These are phyloP conservation scores for Promerops cafer DNA, from an alignment of 2,113 vertebrate species.

Conservation along the genomic window DNA sequence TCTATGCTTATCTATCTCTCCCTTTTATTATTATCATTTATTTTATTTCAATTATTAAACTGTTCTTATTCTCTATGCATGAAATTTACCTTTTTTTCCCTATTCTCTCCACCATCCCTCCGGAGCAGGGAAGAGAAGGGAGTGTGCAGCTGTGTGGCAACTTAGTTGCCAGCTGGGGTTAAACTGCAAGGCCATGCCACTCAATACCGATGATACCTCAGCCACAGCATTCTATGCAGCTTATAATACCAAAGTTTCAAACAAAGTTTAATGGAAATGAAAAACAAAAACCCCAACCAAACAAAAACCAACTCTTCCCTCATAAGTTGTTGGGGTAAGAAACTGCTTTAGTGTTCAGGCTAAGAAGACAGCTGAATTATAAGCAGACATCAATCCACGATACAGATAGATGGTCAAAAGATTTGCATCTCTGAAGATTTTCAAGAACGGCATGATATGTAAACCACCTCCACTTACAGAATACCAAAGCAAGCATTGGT, in stretches of 20 bases:
- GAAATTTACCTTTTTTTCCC: neutral
- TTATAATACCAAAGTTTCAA: neutral
- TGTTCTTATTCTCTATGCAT: neutral
- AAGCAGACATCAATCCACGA: neutral
- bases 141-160: neutral
- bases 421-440: neutral
- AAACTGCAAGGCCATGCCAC: neutral
- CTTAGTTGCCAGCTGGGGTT: neutral
- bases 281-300: neutral
- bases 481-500: neutral
- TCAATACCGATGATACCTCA: neutral
- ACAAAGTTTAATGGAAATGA: neutral
- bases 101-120: neutral
- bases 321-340: neutral
- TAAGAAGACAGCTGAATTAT: neutral
- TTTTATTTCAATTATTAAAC: neutral
- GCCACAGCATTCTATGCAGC: neutral
- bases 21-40: neutral
- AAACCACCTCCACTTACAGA: neutral
- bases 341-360: neutral
- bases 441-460: neutral
- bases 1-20: neutral
- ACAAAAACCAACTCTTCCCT: neutral
- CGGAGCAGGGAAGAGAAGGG: neutral
- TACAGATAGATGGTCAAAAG: neutral